A percentile compares a stretch with the other conserved stretches of the same genome.
Conservation (phyloP, 1,140 invertebrate species). For the Drosophila leontia region DNA sequence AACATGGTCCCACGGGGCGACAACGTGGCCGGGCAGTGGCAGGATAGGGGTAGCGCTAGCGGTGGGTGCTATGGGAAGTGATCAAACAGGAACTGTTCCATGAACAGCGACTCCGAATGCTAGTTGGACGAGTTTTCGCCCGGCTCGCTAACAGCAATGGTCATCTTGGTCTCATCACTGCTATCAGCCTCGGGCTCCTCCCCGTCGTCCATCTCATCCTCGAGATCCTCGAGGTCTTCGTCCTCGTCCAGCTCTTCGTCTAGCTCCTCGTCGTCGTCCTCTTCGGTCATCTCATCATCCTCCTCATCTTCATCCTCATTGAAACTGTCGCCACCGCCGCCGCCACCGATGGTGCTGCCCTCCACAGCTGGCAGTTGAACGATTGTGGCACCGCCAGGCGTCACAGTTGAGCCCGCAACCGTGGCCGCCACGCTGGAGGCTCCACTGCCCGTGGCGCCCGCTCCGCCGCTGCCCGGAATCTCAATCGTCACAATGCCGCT, state of each 20-base stretch:
- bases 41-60: slow-evolving; percentile 4
- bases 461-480: slow-evolving; percentile 42
- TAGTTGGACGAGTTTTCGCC: slow-evolving; percentile 84
- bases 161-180: slow-evolving; percentile 89
- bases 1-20: slow-evolving; percentile 29
- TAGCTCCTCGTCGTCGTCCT: slow-evolving; percentile 86
- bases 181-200: slow-evolving; percentile 87
- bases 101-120: slow-evolving; percentile 84
- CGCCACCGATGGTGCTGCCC: slow-evolving; percentile 83
- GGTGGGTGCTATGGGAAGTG: slow-evolving; percentile 70
- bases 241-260: slow-evolving; percentile 82
- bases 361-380: slow-evolving; percentile 54
- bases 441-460: slow-evolving; percentile 38
- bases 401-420: slow-evolving; percentile 80
- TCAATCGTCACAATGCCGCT: slow-evolving; percentile 77
- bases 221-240: slow-evolving; percentile 63
- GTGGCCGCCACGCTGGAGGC: slow-evolving; percentile 75
- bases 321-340: slow-evolving; percentile 86
- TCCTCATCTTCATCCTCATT: slow-evolving; percentile 86
- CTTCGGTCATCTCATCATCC: slow-evolving; percentile 74
- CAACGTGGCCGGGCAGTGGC: slow-evolving; percentile 2
- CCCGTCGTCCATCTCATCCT: slow-evolving; percentile 86
- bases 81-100: slow-evolving; percentile 84
- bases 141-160: slow-evolving; percentile 87
- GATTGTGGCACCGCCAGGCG: slow-evolving; percentile 71